Evolutionary conservation across 2,113 vertebrate genomes (phyloP).

Genomic region (Sapajus apella): DNA sequence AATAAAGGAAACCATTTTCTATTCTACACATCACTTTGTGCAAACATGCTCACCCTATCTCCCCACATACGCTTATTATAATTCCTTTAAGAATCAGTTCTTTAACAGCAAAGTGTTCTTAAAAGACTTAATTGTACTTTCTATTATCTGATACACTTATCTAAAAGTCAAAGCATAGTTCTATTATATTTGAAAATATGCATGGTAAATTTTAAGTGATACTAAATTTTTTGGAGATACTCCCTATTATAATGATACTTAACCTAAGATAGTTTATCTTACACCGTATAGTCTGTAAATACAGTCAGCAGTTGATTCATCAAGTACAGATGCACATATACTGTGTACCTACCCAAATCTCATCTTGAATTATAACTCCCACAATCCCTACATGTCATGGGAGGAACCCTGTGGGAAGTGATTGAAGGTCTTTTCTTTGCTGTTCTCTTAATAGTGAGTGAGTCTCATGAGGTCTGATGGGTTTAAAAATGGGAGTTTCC

Average conservation of each 20-base stretch:
- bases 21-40: background rate
- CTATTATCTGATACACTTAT: background rate
- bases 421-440: too few relatives aligned
- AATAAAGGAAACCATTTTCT: background rate
- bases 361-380: too few relatives aligned
- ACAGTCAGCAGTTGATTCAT: background rate
- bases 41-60: background rate
- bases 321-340: background rate
- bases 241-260: background rate
- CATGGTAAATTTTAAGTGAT: background rate
- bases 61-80: background rate
- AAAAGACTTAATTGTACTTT: background rate
- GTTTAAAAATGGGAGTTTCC: too few relatives aligned
- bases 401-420: too few relatives aligned
- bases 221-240: background rate
- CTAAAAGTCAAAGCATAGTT: constrained; percentile 11
- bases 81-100: background rate
- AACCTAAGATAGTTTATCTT: background rate
- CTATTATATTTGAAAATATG: constrained; percentile 35
- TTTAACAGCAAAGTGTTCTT: background rate
- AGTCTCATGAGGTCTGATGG: too few relatives aligned
- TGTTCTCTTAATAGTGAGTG: too few relatives aligned
- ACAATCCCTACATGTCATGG: too few relatives aligned
- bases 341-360: too few relatives aligned
- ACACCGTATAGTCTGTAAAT: background rate